Conservation (phyloP, 1,140 invertebrate genomes). For the Drosophila trapezifrons region DNA sequence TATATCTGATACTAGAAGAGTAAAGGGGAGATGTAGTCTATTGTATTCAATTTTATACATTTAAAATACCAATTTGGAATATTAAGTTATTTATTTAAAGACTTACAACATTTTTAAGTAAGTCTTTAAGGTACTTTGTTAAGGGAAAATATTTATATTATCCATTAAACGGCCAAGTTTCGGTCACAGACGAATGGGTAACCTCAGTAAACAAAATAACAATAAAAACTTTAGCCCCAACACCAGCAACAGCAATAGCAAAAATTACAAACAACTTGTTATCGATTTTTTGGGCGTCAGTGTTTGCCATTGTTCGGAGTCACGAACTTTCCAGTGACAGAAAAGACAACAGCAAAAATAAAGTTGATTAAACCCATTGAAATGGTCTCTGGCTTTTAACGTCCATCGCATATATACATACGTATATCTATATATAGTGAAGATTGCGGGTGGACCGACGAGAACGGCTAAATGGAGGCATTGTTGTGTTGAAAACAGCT, state of each 20-base stretch:
- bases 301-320: conserved; percentile 56
- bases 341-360: conserved; percentile 45
- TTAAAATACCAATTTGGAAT: not conserved
- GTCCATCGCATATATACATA: not conserved
- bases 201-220: conserved; percentile 40
- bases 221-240: conserved; percentile 44
- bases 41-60: too few relatives aligned
- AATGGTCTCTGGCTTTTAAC: conserved; percentile 25
- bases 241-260: conserved; percentile 34
- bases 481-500: conserved; percentile 43
- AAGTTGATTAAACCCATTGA: conserved; percentile 61
- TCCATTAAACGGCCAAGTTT: conserved; percentile 48
- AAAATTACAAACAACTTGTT: conserved; percentile 56
- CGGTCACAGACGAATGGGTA: conserved; percentile 28
- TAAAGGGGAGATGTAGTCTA: too few relatives aligned
- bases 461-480: conserved; percentile 34
- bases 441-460: conserved; percentile 20
- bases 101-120: not conserved
- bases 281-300: conserved; percentile 57
- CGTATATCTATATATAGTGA: conserved; percentile 16
- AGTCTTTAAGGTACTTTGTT: conserved; percentile 7
- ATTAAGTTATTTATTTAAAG: not conserved
- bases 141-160: conserved; percentile 52
- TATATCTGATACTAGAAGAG: not conserved
- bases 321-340: conserved; percentile 47